Percentiles rank a stretch among this genome's conserved stretches.
phyloP scores from a whole-genome alignment of 53 echinoderm and acorn worm species.

The Hippasteria phrygiana region DNA sequence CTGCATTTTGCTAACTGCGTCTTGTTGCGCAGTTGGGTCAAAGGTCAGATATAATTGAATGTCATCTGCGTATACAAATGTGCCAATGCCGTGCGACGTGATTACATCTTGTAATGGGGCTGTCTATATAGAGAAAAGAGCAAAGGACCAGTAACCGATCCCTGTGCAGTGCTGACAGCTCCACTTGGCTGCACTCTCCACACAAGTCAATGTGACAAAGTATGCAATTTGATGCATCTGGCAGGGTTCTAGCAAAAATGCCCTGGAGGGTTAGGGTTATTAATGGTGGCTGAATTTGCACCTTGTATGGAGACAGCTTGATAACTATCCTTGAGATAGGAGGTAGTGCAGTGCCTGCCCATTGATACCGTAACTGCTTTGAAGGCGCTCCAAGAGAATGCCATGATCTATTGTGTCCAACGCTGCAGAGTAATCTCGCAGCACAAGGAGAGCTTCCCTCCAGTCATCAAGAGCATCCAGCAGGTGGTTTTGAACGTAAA shows the following conservation, averaged over 20 bases:
- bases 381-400: conserved; percentile 15
- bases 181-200: no score
- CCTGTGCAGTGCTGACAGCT: conserved; percentile 26
- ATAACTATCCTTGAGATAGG: conserved; percentile 28
- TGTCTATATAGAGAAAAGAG: conserved; percentile 15
- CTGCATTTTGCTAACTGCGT: conserved; percentile 19
- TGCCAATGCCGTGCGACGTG: neutral
- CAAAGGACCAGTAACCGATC: conserved; percentile 19
- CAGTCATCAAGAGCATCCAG: neutral
- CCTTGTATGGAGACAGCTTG: neutral
- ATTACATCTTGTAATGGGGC: conserved; percentile 29
- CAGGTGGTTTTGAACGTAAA: neutral
- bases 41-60: conserved; percentile 1
- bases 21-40: neutral
- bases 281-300: neutral
- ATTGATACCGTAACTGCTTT: neutral
- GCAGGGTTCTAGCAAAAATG: no score
- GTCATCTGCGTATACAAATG: conserved; percentile 27
- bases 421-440: conserved; percentile 28
- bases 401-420: conserved; percentile 45
- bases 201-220: no score
- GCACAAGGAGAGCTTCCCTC: conserved; percentile 10
- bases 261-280: no score
- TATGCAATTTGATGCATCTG: no score
- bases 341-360: conserved; percentile 5